A percentile compares a stretch with the other conserved stretches of the same genome.
These are phyloP conservation scores for Trichogramma dendrolimi DNA, from an alignment of 2,888 invertebrate species.

Conservation along the genomic window DNA sequence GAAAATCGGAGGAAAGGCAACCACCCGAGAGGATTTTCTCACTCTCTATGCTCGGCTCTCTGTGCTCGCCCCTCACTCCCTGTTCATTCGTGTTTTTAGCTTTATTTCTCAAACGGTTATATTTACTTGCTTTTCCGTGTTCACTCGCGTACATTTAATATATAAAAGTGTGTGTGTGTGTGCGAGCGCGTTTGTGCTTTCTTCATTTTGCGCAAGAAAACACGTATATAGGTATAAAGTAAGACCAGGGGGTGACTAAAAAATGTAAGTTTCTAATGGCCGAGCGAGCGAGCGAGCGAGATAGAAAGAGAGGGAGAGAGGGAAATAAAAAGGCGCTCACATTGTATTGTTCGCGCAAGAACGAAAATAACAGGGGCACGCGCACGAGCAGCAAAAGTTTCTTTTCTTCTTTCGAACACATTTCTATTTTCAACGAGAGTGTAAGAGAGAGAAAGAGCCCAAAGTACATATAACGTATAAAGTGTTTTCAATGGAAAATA, in stretches of 20 bases:
- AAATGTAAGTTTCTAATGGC: conserved; percentile 32
- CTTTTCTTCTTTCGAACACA: conserved; percentile 9
- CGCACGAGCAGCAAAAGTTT: background rate
- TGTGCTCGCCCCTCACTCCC: background rate
- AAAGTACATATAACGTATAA: background rate
- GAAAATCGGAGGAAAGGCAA: no score
- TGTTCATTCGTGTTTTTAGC: conserved; percentile 10
- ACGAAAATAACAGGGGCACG: no score
- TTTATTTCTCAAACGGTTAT: conserved; percentile 1
- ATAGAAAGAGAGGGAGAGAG: background rate
- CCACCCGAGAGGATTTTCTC: no score
- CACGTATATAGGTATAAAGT: background rate
- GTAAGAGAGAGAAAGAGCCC: background rate
- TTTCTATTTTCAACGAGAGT: conserved; percentile 2
- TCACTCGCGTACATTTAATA: no score
- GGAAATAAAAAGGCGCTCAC: background rate
- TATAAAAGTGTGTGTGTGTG: no score
- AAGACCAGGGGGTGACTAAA: conserved; percentile 14
- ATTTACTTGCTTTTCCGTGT: conserved; percentile 20
- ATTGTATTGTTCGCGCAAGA: no score
- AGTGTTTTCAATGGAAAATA: conserved; percentile 17
- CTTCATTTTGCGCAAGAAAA: conserved; percentile 3
- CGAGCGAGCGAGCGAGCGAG: conserved; percentile 12
- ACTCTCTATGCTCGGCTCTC: no score
- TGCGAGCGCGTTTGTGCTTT: conserved; percentile 1